Percentiles rank a stretch among this genome's conserved stretches.
Evolutionary conservation across 2,888 invertebrate genomes (phyloP).

Genomic region (Lampropteryx suffumata): DNA sequence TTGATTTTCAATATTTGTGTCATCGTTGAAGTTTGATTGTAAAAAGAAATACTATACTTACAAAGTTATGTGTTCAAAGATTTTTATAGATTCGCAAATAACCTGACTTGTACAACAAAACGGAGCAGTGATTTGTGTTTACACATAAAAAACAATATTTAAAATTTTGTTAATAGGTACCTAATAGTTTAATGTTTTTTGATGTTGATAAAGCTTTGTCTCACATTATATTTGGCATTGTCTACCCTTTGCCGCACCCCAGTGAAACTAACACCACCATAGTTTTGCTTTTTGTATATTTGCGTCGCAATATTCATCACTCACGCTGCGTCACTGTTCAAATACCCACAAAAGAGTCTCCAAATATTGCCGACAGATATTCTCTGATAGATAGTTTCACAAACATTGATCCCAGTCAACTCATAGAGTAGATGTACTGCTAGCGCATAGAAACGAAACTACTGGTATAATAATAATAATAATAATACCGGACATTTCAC

Average conservation of each 20-base stretch:
- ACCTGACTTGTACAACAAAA: no score
- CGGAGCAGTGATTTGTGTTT: no score
- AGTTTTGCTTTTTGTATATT: slow-evolving; percentile 83
- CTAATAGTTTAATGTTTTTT: no score
- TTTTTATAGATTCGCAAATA: no score
- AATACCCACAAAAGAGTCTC: slow-evolving; percentile 79
- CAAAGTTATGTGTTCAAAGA: no score
- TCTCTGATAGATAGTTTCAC: slow-evolving; percentile 72
- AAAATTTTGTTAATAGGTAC: no score
- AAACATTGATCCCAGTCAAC: slow-evolving; percentile 49
- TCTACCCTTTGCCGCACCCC: slow-evolving; percentile 57
- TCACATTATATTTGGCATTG: slow-evolving; percentile 39
- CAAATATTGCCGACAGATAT: slow-evolving; percentile 76
- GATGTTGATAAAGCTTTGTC: no score
- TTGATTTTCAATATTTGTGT: no score
- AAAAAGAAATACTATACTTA: no score
- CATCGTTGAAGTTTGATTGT: no score
- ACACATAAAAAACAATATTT: no score
- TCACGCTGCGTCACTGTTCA: slow-evolving; percentile 80
- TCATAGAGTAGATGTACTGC: background rate
- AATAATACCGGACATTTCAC: background rate
- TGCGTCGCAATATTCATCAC: slow-evolving; percentile 82
- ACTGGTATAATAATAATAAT: background rate
- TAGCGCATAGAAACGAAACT: background rate
- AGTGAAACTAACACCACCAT: slow-evolving; percentile 78